These are phyloP conservation scores for Acronicta psi DNA, from an alignment of 2,888 invertebrate genomes.

Conservation along the genomic window DNA sequence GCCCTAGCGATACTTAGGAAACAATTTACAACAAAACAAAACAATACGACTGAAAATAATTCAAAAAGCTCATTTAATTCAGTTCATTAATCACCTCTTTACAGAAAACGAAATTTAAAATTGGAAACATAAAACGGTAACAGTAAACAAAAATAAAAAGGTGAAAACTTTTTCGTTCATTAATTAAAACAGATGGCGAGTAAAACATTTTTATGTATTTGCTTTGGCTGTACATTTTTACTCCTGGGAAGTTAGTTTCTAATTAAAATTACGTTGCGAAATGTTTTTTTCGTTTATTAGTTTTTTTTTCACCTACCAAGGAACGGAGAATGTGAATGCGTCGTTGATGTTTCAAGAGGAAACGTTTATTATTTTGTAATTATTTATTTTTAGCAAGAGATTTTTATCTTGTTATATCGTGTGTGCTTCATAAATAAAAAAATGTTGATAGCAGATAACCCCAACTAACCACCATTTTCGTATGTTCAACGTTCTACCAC, in stretches of 20 bases:
- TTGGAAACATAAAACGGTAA: conserved; percentile 16
- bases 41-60: background rate
- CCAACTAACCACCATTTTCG: too few species aligned
- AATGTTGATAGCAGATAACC: too few species aligned
- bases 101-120: conserved; percentile 5
- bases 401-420: too few species aligned
- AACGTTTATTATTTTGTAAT: too few species aligned
- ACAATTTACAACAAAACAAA: background rate
- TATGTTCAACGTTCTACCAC: too few species aligned
- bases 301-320: too few species aligned
- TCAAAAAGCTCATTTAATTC: conserved; percentile 16
- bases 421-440: too few species aligned
- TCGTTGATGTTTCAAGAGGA: too few species aligned
- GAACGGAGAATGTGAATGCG: too few species aligned
- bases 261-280: conserved; percentile 18
- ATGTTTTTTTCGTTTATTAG: too few species aligned
- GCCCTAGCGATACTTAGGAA: too few species aligned
- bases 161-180: conserved; percentile 26
- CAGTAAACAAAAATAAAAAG: conserved; percentile 28
- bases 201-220: conserved; percentile 23
- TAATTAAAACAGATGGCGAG: conserved; percentile 39
- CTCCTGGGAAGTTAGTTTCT: conserved; percentile 27
- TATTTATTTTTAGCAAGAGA: too few species aligned
- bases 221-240: conserved; percentile 12
- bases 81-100: conserved; percentile 2